These are phyloP conservation scores for Sarcophaga peregrina DNA, from an alignment of 1,140 invertebrate genomes.

Conservation along the genomic window DNA sequence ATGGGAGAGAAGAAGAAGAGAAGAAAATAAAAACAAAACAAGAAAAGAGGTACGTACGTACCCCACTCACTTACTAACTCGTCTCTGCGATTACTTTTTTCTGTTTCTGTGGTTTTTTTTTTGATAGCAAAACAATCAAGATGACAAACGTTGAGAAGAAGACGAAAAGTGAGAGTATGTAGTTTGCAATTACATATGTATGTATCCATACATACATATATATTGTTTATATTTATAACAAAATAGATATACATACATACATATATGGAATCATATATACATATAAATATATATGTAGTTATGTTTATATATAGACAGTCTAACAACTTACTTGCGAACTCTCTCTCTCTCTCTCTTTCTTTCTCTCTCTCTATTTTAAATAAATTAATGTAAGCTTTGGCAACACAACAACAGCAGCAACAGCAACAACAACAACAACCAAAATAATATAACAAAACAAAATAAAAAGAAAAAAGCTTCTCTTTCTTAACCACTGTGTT, in stretches of 20 bases:
- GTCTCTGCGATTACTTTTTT: neutral
- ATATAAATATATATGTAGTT: neutral
- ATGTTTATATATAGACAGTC: neutral
- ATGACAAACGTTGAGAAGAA: neutral
- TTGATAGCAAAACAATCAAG: neutral
- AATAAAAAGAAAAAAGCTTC: constrained; percentile 9
- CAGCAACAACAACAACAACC: neutral
- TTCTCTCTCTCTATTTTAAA: neutral
- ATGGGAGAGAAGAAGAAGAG: too few species aligned
- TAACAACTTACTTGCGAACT: neutral
- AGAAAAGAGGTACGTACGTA: neutral
- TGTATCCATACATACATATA: neutral
- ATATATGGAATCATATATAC: neutral
- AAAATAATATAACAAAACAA: neutral
- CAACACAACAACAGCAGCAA: neutral
- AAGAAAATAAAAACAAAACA: neutral
- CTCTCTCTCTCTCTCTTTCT: too few species aligned
- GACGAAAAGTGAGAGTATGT: constrained; percentile 24
- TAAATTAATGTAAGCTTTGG: constrained; percentile 21
- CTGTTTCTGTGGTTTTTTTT: too few species aligned
- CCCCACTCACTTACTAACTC: neutral
- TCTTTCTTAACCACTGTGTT: constrained; percentile 1
- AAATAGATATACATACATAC: neutral
- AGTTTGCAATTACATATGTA: neutral
- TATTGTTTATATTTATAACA: too few species aligned